Evolutionary conservation across 1,140 invertebrate species (phyloP), one percentile per base, ranked within the genome.

Genomic region (Lordiphosa clarofinis): DNA sequence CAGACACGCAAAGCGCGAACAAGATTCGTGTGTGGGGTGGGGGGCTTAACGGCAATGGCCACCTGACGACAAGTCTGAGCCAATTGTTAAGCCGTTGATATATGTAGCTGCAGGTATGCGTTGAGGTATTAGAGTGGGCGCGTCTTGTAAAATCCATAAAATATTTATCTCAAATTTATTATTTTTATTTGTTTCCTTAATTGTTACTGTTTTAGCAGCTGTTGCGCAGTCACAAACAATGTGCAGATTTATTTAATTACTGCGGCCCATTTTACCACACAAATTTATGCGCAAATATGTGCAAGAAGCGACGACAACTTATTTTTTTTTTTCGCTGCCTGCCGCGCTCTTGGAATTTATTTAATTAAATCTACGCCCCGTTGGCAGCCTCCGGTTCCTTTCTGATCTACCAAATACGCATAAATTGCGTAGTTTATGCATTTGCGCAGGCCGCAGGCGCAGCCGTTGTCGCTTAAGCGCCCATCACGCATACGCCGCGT

Each of bases 291-390:
- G 58, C 55, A 67, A 71, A 86, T 67, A 53, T 75, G 56, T 44
- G 7, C 49, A 64, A 72, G 62, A 72, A 49, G 55, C 67, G 47
- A 63, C 59, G 73, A 79, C 61, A 65, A 59, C 36, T 54, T 24
- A 4, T 24, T 24, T 24, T 65, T 58, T 4, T 65, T 58, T 63
- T 68, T 48, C 24, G 19, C 56, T 24, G 56, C 31, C 44, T 52
- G 63, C 68, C 37, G 66, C 49, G 62, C 59, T 73, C 63, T 66
- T 70, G 73, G 73, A 87, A 87, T 87, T 87, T 87, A 87, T 87
- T 87, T 87, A 87, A 87, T 87, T 87, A 87, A 87, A 84, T 84
- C 69, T 78, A 84, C 78, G 78, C 76, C 76, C 76, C 76, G 78
- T 81, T 73, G 78, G 55, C 78, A 63, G 61, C 68, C 73, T 53